phyloP scores from a whole-genome alignment of 1,140 invertebrate genomes.

The Pachyrhynchus sulphureomaculatus region DNA sequence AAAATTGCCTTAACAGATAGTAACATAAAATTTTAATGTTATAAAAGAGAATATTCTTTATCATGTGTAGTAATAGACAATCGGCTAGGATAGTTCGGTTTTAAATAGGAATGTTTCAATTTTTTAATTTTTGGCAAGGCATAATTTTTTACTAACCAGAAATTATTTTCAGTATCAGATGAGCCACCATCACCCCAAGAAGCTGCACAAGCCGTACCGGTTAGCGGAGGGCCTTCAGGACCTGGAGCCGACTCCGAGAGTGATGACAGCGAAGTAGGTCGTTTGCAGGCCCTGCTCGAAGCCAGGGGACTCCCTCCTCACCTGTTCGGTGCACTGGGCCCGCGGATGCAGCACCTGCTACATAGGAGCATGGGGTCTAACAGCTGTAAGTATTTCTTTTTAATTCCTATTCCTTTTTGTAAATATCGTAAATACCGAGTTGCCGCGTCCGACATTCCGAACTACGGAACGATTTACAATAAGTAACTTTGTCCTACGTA shows the following conservation, averaged over 20 bases:
- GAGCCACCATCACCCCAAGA: constrained; percentile 50
- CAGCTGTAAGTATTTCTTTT: constrained; percentile 60
- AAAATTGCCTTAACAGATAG: too few species aligned
- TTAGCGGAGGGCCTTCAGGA: constrained; percentile 43
- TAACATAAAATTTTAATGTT: too few species aligned
- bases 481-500: too few species aligned
- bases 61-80: too few species aligned
- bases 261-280: constrained; percentile 87
- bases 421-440: too few species aligned
- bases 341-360: constrained; percentile 95
- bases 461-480: too few species aligned
- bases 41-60: too few species aligned
- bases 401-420: background rate
- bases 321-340: constrained; percentile 90
- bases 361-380: constrained; percentile 89
- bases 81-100: too few species aligned
- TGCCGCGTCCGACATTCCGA: too few species aligned
- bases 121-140: too few species aligned
- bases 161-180: constrained; percentile 41
- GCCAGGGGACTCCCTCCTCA: constrained; percentile 92
- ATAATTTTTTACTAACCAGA: too few species aligned
- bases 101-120: too few species aligned
- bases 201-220: constrained; percentile 45
- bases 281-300: constrained; percentile 87
- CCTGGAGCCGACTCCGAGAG: constrained; percentile 57